Base-by-base conservation (phyloP, 1,140 invertebrate genomes). In the Drosophila grimshawi region DNA sequence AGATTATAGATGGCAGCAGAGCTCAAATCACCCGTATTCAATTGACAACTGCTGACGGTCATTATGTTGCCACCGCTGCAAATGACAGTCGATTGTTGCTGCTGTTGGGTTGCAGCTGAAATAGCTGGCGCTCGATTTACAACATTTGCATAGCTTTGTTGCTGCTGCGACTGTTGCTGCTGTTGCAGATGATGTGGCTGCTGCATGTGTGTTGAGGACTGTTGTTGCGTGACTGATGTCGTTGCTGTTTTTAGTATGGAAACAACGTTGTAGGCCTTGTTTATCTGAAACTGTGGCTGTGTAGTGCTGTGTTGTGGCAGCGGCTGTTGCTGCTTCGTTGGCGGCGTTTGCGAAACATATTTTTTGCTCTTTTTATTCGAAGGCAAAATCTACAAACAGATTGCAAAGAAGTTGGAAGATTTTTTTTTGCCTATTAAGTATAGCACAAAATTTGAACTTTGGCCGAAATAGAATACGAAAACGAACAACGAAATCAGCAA, bases 371-470 rank as follows among this genome's bases (percentile, higher is more conserved):
- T 89, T 89, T 86, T 86, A 81, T 83, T 83, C 59, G 82, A 49
- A 62, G 80, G 53, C 49, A 86, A 82, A 72, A 89, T 89, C 82
- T 86, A 89, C 73, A 89, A 89, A 88, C 76, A 76, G 56, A 86
- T 80, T 48, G 67, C 65, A 83, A 81, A 62, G 79, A 57, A 71
- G 30, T 61, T 56, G 60, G 19, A 19, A 19, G 57, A 63, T 66
- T 49, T 60, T 81, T 27, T 69, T 65, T 39, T 29, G n/a, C 43
- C 30, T 46, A 33, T 45, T 32, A 11, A 66, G 35, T 39, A 62
- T 41, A 52, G 35, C 30, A 55, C 32, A 30, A 0, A 63, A 8
- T 51, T 56, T 3, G 30, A 11, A 33, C 43, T 45, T 52, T 2
- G 41, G 35, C 10, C 19, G 19, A 19, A 19, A 19, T 19, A 19